A percentile compares a stretch with the other conserved stretches of the same genome.
phyloP scores from a whole-genome alignment of 2,888 invertebrate species.

The Strigamia crassipes region DNA sequence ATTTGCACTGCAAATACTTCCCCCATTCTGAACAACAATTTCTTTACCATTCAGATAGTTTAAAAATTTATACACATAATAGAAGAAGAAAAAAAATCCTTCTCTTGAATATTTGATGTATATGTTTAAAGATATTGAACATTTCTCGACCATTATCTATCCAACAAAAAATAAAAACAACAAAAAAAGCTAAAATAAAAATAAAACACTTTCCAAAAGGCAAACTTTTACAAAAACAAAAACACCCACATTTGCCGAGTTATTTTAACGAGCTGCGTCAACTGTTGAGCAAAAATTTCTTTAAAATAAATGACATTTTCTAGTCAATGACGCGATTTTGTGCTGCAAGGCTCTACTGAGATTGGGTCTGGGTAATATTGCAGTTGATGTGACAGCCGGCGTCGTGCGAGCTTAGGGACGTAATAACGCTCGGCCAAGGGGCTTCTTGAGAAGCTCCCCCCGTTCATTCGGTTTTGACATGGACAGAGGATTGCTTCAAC shows the following conservation, averaged over 20 bases:
- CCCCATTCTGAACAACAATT: too few relatives aligned
- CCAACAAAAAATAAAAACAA: too few relatives aligned
- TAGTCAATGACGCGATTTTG: conserved; percentile 30
- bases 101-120: too few relatives aligned
- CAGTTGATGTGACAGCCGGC: conserved; percentile 30
- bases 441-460: conserved; percentile 27
- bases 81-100: too few relatives aligned
- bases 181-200: too few relatives aligned
- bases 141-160: too few relatives aligned
- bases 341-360: conserved; percentile 18
- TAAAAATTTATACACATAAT: too few relatives aligned
- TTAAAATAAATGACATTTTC: conserved; percentile 30
- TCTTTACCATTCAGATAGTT: too few relatives aligned
- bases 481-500: conserved; percentile 29
- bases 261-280: background rate
- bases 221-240: background rate
- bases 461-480: conserved; percentile 26
- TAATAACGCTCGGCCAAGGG: conserved; percentile 30
- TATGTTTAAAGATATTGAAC: too few relatives aligned
- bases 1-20: too few relatives aligned
- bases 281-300: background rate
- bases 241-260: background rate
- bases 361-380: conserved; percentile 30
- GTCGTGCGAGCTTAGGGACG: conserved; percentile 30
- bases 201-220: too few relatives aligned